Evolutionary conservation across 2,113 vertebrate genomes (phyloP).

Genomic region (Seriola rivoliana): DNA sequence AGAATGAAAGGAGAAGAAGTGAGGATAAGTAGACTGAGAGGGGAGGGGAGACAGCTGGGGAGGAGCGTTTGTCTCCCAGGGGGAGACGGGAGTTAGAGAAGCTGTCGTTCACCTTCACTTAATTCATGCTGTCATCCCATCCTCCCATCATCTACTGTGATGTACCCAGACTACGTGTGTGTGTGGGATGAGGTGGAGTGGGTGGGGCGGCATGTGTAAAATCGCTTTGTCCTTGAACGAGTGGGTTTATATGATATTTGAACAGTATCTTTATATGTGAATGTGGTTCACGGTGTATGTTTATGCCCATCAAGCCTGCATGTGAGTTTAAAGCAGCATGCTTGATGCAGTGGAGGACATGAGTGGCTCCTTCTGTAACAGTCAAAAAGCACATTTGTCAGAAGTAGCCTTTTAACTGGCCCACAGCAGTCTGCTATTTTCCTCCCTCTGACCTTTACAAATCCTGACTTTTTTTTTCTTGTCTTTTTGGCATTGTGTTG

Average conservation of each 20-base stretch:
- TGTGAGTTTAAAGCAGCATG: conserved; percentile 2
- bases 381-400: conserved; percentile 67
- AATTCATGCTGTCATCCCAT: conserved; percentile 78
- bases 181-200: conserved; percentile 7
- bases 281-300: conserved; percentile 18
- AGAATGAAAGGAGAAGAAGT: conserved; percentile 57
- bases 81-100: conserved; percentile 81
- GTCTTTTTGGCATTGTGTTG: conserved; percentile 49
- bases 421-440: conserved; percentile 61
- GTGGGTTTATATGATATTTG: conserved; percentile 57
- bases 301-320: conserved; percentile 12
- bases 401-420: conserved; percentile 57
- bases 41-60: conserved; percentile 55
- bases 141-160: conserved; percentile 68
- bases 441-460: conserved; percentile 77
- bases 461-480: conserved; percentile 48
- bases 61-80: conserved; percentile 55
- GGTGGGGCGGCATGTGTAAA: conserved; percentile 18
- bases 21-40: conserved; percentile 58
- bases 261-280: conserved; percentile 50
- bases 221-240: conserved; percentile 64
- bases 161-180: conserved; percentile 53
- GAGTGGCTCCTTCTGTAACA: conserved; percentile 32
- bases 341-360: background rate
- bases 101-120: conserved; percentile 87